Base-by-base conservation (phyloP, 2,113 vertebrate genomes). In the Lates calcarifer region DNA sequence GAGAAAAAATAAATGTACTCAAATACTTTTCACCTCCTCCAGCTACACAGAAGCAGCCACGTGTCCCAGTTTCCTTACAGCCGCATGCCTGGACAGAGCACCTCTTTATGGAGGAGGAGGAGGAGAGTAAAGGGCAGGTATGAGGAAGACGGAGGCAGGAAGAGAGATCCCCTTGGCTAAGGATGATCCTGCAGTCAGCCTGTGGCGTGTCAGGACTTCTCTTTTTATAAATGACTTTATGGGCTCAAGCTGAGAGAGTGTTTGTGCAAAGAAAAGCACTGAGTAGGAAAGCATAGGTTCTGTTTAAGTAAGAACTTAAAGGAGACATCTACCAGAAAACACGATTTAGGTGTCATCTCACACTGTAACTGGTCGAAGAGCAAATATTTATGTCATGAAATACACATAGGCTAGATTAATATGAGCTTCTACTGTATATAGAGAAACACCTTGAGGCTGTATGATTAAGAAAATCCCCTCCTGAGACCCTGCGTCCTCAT, bases 71-170 rank as follows among this genome's bases (percentile, higher is more conserved):
- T 70, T 73, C 51, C 55, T 57, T 11, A 20, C 67, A 47, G 78
- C 56, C 28, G 20, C 90, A 37, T 70, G 91, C 75, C 87, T 77
- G 69, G 5, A 91, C 91, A 90, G 73, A 14, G 0, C 77, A 79
- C 73, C 74, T 74, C 58, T 73, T 66, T 26, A 45, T 49, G 45
- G 74, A 79, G 62, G 47, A 81, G 69, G 56, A 80, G 63, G 72
- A 70, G 66, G 41, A 18, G 47, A 24, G 57, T 51, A 20, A 69
- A 68, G 57, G 31, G 55, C 72, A 78, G 76, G 83, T 85, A 85
- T 85, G 77, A 86, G 81, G 84, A 85, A 82, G 63, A 57, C 24
- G 1, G 74, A 74, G 56, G 53, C 51, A 69, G 74, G 57, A 71
- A 29, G 51, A 84, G 14, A 39, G 35, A 61, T 26, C 31, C 68